A percentile compares a stretch with the other conserved stretches of the same genome.
phyloP scores from a whole-genome alignment of 2,888 invertebrate species.

The Lepetodrilus schrolli region DNA sequence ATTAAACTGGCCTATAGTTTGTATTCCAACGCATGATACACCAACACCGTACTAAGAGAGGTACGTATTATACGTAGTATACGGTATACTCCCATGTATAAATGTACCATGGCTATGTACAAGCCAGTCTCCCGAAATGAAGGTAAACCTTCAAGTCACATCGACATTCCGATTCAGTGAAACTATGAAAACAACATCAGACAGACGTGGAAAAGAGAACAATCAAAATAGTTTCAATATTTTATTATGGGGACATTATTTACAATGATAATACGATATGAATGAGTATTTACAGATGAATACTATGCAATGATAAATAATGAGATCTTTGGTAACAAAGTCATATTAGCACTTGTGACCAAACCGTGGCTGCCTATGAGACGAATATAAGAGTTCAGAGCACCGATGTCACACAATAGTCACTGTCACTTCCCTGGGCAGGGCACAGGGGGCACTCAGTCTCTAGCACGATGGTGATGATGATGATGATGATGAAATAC shows the following conservation, averaged over 20 bases:
- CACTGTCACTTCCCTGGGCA: neutral
- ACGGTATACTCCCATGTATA: too few relatives aligned
- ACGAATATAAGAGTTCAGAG: neutral
- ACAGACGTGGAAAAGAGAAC: too few relatives aligned
- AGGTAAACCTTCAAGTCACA: too few relatives aligned
- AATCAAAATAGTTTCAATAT: neutral
- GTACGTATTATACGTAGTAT: too few relatives aligned
- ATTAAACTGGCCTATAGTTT: too few relatives aligned
- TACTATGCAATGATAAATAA: constrained; percentile 18
- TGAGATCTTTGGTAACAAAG: neutral
- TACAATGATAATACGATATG: neutral
- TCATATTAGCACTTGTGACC: neutral
- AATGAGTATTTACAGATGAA: constrained; percentile 25
- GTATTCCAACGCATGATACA: too few relatives aligned
- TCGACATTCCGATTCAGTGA: too few relatives aligned
- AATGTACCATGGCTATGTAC: too few relatives aligned
- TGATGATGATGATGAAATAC: constrained; percentile 8
- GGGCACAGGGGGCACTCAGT: neutral
- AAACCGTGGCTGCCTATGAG: neutral
- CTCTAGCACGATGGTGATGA: neutral
- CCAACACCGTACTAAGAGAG: too few relatives aligned
- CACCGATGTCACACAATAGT: neutral
- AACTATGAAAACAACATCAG: too few relatives aligned
- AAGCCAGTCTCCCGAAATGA: too few relatives aligned
- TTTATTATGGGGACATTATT: neutral